Evolutionary conservation across 2,888 invertebrate species (phyloP), one percentile per base, ranked within the genome.

Genomic region (Drosophila emarginata): DNA sequence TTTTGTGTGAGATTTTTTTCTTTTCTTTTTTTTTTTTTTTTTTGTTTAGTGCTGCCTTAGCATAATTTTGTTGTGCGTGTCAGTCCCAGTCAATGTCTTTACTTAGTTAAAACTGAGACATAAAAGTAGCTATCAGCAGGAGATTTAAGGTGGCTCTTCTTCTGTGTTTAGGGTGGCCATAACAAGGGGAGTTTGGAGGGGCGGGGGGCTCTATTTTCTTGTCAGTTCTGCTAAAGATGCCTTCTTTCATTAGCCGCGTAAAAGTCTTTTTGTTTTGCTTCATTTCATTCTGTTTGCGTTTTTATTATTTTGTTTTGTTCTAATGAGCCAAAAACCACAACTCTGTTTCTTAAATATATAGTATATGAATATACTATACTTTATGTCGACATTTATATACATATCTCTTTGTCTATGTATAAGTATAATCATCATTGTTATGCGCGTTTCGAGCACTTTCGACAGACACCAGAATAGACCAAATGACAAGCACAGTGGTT

Each of bases 81-180:
- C 76, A 51, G 61, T 57, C 57, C 59, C 69, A 51, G 23, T 57
- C 63, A 73, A 64, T 68, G 73, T 64, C 78, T 70, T 56, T 52
- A 68, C 67, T 79, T 74, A 59, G 79, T 71, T 45, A 45, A 45
- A 45, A 45, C 85, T 63, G 51, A 68, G 74, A 64, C 77, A 66
- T 77, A 85, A 82, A 45, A 82, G 88, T 87, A 87, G 82, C 68
- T 85, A 82, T 82, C 86, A 82, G 86, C 86, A 66, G 61, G 71
- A 56, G 80, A 70, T 74, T 87, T 77, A 87, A 77, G 74, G 74
- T 39, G n/a, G 28, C 37, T 18, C 57, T 39, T 60, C 79, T 64
- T 65, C 63, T 50, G 50, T 14, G 14, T 40, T 26, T 45, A 12
- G 37, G 26, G 23, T 50, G 63, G 21, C 53, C 14, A 36, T 21